These are phyloP conservation scores for Mustela nigripes DNA, from an alignment of 2,113 vertebrate genomes.

Conservation along the genomic window DNA sequence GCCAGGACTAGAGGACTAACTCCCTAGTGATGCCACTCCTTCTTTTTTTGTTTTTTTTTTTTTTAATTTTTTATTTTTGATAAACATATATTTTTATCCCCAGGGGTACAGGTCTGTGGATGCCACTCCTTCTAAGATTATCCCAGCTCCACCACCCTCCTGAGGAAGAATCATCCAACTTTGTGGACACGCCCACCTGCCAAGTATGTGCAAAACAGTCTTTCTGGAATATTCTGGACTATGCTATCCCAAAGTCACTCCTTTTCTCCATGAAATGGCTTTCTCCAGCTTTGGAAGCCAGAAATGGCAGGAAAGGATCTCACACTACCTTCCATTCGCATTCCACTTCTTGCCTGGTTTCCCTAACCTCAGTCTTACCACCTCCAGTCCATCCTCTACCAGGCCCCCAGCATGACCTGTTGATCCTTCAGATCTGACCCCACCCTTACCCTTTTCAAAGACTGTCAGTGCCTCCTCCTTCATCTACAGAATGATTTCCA, in stretches of 20 bases:
- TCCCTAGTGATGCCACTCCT: not conserved
- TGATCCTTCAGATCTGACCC: not conserved
- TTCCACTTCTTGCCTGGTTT: not conserved
- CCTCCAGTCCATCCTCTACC: not conserved
- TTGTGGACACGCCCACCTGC: not conserved
- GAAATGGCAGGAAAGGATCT: not conserved
- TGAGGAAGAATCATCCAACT: not conserved
- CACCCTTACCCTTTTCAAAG: not conserved
- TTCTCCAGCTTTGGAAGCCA: not conserved
- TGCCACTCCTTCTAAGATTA: not conserved
- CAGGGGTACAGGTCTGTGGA: too few relatives aligned
- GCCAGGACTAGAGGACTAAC: not conserved
- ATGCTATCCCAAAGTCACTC: not conserved
- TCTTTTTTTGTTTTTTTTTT: too few relatives aligned
- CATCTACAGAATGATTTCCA: not conserved
- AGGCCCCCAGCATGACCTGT: not conserved
- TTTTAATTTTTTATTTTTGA: too few relatives aligned
- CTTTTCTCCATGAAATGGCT: not conserved
- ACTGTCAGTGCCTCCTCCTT: not conserved
- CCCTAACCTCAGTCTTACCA: not conserved
- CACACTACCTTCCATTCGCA: not conserved
- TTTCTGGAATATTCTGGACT: not conserved
- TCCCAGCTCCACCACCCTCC: not conserved
- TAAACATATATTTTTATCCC: too few relatives aligned
- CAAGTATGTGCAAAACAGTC: not conserved